phyloP scores from a whole-genome alignment of 2,888 invertebrate genomes.

The Vesta saturnalis region DNA sequence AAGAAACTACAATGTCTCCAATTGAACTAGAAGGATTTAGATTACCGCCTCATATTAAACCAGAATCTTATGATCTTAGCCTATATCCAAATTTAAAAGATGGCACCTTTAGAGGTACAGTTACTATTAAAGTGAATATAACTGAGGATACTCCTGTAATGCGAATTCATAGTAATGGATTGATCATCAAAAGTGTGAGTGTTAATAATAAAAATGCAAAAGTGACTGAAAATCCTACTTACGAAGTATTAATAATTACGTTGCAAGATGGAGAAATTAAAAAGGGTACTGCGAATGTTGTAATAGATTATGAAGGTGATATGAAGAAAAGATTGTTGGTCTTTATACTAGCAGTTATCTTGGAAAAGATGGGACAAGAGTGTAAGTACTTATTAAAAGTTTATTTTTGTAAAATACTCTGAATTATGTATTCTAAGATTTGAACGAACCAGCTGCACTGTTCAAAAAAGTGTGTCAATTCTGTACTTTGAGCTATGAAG shows the following conservation, averaged over 20 bases:
- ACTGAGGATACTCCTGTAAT: slow-evolving; percentile 62
- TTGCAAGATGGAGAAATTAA: slow-evolving; percentile 40
- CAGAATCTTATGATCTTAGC: slow-evolving; percentile 73
- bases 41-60: slow-evolving; percentile 69
- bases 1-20: slow-evolving; percentile 19
- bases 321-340: slow-evolving; percentile 75
- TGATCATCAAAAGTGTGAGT: slow-evolving; percentile 64
- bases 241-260: slow-evolving; percentile 52
- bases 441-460: too few species aligned
- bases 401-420: background rate
- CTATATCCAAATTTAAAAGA: slow-evolving; percentile 72
- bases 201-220: slow-evolving; percentile 48
- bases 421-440: background rate
- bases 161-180: slow-evolving; percentile 70
- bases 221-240: slow-evolving; percentile 43
- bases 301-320: slow-evolving; percentile 71
- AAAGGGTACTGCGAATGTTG: slow-evolving; percentile 63
- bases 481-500: too few species aligned
- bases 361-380: slow-evolving; percentile 56
- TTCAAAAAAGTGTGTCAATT: too few species aligned
- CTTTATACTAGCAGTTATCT: slow-evolving; percentile 76
- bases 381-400: slow-evolving; percentile 61
- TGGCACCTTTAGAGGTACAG: slow-evolving; percentile 67
- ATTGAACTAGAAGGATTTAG: slow-evolving; percentile 59
- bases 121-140: slow-evolving; percentile 64